A percentile compares a stretch with the other conserved stretches of the same genome.
These are phyloP conservation scores for Brachyrhaphis roseni DNA, from an alignment of 2,797 vertebrate species.

Conservation along the genomic window DNA sequence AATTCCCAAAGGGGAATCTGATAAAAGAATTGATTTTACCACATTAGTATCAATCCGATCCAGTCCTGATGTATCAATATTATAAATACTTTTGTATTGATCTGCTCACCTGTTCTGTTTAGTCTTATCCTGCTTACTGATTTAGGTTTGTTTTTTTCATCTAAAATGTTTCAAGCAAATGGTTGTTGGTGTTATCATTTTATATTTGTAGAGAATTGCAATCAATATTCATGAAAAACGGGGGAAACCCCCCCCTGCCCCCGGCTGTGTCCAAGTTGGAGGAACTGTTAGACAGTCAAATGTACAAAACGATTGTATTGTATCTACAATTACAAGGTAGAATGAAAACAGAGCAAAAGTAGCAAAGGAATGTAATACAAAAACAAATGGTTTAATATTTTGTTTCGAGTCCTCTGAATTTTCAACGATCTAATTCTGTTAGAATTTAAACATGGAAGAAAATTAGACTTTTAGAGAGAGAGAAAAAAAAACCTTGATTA, in stretches of 20 bases:
- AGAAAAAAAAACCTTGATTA: background rate
- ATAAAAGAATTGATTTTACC: no score
- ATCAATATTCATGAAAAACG: no score
- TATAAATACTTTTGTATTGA: no score
- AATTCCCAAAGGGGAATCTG: no score
- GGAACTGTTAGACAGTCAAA: background rate
- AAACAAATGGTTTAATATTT: background rate
- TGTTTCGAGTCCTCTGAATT: background rate
- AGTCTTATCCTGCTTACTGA: background rate
- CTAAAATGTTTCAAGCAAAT: background rate
- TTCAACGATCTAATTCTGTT: background rate
- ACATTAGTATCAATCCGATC: no score
- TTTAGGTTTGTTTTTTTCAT: background rate
- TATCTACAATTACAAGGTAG: background rate
- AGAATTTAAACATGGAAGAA: background rate
- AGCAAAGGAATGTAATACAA: background rate
- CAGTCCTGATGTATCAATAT: no score
- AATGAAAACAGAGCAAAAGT: background rate
- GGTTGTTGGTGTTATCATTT: background rate
- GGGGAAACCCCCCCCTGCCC: no score
- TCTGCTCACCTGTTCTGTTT: background rate
- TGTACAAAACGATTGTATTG: no score
- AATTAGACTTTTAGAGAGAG: background rate
- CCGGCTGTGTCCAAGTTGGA: background rate
- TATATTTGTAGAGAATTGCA: background rate